These are phyloP conservation scores for Capitella teleta DNA, from an alignment of 1,140 invertebrate species.

Conservation along the genomic window DNA sequence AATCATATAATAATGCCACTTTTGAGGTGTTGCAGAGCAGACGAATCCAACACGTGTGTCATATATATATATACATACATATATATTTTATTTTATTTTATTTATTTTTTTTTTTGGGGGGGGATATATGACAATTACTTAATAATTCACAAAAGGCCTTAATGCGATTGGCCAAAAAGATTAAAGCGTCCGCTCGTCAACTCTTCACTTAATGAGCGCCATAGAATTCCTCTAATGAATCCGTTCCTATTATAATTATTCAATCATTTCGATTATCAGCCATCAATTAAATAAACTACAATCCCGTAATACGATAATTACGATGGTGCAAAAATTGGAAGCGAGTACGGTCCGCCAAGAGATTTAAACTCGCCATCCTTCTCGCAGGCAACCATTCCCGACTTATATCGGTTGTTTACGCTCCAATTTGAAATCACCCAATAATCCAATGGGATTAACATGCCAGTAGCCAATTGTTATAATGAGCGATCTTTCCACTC, in stretches of 20 bases:
- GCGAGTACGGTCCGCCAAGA: background rate
- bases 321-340: background rate
- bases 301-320: background rate
- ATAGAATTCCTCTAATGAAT: too few relatives aligned
- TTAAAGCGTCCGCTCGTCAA: too few relatives aligned
- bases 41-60: background rate
- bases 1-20: background rate
- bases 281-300: too few relatives aligned
- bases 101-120: too few relatives aligned
- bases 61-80: too few relatives aligned
- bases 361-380: background rate
- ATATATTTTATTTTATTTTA: too few relatives aligned
- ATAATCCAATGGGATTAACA: background rate
- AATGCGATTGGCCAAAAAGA: too few relatives aligned
- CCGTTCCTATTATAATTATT: too few relatives aligned
- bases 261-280: too few relatives aligned
- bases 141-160: too few relatives aligned
- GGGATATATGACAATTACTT: too few relatives aligned
- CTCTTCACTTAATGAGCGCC: too few relatives aligned
- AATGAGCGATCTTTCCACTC: background rate
- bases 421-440: background rate
- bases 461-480: background rate
- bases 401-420: background rate
- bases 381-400: background rate
- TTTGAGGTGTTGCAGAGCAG: background rate